These are phyloP conservation scores for Stichopus horrens DNA, from an alignment of 53 echinoderm and acorn worm genomes.

Conservation along the genomic window DNA sequence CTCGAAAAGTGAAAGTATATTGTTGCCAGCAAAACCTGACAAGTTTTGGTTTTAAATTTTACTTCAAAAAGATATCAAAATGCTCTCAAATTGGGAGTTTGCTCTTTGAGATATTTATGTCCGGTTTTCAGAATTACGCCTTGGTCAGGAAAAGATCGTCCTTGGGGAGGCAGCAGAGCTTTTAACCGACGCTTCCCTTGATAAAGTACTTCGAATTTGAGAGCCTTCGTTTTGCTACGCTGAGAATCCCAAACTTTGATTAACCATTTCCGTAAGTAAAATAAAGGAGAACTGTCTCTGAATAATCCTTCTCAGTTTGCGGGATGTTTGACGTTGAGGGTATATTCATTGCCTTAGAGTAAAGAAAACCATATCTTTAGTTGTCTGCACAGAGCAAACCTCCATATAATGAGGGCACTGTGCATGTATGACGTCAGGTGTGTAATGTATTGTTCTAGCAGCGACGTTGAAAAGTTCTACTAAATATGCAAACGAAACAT, in stretches of 20 bases:
- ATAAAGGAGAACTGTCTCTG: too few species aligned
- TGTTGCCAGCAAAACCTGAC: constrained; percentile 5
- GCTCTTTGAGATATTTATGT: constrained; percentile 4
- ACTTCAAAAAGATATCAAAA: constrained; percentile 28
- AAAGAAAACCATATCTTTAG: too few species aligned
- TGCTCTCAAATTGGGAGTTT: background rate
- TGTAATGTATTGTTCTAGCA: too few species aligned
- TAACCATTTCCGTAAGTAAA: background rate
- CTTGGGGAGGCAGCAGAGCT: background rate
- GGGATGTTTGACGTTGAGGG: too few species aligned
- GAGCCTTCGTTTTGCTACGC: constrained; percentile 1
- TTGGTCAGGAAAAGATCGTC: constrained; percentile 11
- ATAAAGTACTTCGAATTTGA: background rate
- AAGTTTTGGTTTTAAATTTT: constrained; percentile 14
- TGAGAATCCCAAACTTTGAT: background rate
- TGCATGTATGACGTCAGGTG: too few species aligned
- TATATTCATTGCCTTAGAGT: too few species aligned
- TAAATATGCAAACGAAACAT: too few species aligned
- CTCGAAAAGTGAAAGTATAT: constrained; percentile 16
- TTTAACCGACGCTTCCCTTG: constrained; percentile 18
- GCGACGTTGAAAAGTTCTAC: too few species aligned
- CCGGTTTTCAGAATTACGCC: constrained; percentile 3
- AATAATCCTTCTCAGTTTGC: too few species aligned
- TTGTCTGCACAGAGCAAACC: too few species aligned
- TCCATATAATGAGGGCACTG: too few species aligned